Conservation (phyloP, 1,140 invertebrate species). For the Zophobas morio region DNA sequence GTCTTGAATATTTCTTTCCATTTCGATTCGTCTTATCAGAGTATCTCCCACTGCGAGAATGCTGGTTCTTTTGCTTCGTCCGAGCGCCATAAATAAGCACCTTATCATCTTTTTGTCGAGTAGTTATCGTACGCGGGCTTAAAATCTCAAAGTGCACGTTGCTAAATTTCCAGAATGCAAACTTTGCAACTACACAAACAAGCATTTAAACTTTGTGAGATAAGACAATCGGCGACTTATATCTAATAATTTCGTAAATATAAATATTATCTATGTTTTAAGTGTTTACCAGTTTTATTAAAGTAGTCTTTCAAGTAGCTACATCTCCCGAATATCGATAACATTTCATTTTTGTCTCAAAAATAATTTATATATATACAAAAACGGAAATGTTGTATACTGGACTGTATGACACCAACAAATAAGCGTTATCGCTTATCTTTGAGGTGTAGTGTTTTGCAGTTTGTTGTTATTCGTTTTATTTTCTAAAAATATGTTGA, state of each 20-base stretch:
- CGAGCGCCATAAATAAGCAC: slow-evolving; percentile 32
- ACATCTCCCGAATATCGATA: too few species aligned
- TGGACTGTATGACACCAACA: too few species aligned
- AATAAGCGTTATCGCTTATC: too few species aligned
- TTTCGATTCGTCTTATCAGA: slow-evolving; percentile 14
- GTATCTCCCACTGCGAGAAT: slow-evolving; percentile 4
- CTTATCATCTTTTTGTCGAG: slow-evolving; percentile 34
- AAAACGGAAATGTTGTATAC: not conserved
- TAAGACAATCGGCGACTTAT: slow-evolving; percentile 12
- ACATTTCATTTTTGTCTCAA: not conserved
- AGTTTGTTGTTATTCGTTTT: not conserved
- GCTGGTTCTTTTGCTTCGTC: slow-evolving; percentile 33
- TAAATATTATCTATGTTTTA: not conserved
- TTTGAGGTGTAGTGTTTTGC: not conserved
- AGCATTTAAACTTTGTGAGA: slow-evolving; percentile 7
- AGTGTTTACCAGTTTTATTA: not conserved
- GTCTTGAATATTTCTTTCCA: slow-evolving; percentile 1
- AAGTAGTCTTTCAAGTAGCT: too few species aligned
- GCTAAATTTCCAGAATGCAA: slow-evolving; percentile 27
- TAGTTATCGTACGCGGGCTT: slow-evolving; percentile 15
- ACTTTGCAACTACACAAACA: slow-evolving; percentile 24
- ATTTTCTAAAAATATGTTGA: too few species aligned
- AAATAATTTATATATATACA: not conserved
- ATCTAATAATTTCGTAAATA: not conserved
- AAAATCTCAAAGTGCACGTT: slow-evolving; percentile 32